Evolutionary conservation across 2,797 vertebrate species (phyloP).

Genomic region (Carapus acus): DNA sequence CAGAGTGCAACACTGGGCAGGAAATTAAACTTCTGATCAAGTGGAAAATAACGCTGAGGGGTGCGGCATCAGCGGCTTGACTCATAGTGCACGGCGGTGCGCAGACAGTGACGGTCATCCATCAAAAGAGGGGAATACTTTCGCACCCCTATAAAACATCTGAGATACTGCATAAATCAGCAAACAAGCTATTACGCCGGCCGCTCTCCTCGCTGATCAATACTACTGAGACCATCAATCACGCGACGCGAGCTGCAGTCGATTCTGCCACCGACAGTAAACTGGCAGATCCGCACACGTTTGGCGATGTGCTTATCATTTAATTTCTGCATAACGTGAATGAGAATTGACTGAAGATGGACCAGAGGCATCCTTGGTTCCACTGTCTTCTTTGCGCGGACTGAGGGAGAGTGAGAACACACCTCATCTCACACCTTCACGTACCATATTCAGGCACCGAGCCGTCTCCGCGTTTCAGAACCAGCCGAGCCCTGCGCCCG

Average conservation of each 20-base stretch:
- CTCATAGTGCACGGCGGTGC: slow-evolving; percentile 1
- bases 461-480: slow-evolving; percentile 97
- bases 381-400: too few relatives aligned
- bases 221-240: too few relatives aligned
- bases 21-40: slow-evolving; percentile 21
- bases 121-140: slow-evolving; percentile 23
- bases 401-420: not conserved
- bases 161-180: slow-evolving; percentile 14
- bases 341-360: not conserved
- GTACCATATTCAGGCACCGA: slow-evolving; percentile 99
- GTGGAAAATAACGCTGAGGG: slow-evolving; percentile 15
- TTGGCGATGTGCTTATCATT: slow-evolving; percentile 16
- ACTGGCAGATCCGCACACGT: slow-evolving; percentile 10
- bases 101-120: slow-evolving; percentile 23
- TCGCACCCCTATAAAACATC: slow-evolving; percentile 23
- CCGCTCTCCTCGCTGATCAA: slow-evolving; percentile 16
- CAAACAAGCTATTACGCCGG: slow-evolving; percentile 6
- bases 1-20: slow-evolving; percentile 6
- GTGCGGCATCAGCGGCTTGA: slow-evolving; percentile 20
- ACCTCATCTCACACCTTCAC: slow-evolving; percentile 57
- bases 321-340: not conserved
- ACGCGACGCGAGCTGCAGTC: slow-evolving; percentile 5
- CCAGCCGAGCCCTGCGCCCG: slow-evolving; percentile 89
- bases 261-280: slow-evolving; percentile 4
- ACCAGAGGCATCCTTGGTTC: not conserved